A percentile compares a stretch with the other conserved stretches of the same genome.
These are phyloP conservation scores for Oreonectes daqikongensis DNA, from an alignment of 2,797 vertebrate species.

Conservation along the genomic window DNA sequence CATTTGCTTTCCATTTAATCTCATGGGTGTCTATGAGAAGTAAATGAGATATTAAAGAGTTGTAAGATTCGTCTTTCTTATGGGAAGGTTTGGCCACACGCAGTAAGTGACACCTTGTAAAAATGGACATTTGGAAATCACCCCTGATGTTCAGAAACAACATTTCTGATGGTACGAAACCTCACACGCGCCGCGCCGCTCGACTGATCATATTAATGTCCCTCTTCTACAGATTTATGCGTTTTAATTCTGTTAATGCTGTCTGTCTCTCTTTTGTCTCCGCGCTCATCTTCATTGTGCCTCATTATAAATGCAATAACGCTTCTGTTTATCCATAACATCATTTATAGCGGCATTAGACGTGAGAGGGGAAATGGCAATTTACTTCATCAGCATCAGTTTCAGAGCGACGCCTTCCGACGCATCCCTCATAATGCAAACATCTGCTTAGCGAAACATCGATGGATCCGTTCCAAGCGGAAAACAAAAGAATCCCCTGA, in stretches of 20 bases:
- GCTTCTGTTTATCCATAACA: slow-evolving; percentile 43
- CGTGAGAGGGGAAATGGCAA: slow-evolving; percentile 12
- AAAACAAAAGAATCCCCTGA: slow-evolving; percentile 28
- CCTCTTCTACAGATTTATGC: slow-evolving; percentile 55
- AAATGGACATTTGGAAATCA: no score
- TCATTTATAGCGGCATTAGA: slow-evolving; percentile 48
- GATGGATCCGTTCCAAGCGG: slow-evolving; percentile 8
- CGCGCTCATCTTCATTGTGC: slow-evolving; percentile 33
- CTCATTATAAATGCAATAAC: slow-evolving; percentile 45
- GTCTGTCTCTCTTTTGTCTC: slow-evolving; percentile 35
- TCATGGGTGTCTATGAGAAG: no score
- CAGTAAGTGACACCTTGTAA: no score
- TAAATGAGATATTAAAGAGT: no score
- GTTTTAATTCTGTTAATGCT: slow-evolving; percentile 61
- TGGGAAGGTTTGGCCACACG: no score
- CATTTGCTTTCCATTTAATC: no score
- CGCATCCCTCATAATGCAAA: slow-evolving; percentile 34
- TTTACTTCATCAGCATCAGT: slow-evolving; percentile 38
- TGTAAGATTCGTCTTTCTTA: no score
- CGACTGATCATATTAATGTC: slow-evolving; percentile 56
- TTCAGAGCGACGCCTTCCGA: slow-evolving; percentile 50
- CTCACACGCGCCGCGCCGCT: background rate
- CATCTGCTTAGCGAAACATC: slow-evolving; percentile 38
- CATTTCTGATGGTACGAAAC: background rate
- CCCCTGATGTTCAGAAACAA: background rate